phyloP scores from a whole-genome alignment of 2,888 invertebrate species.

The Athalia rosae region DNA sequence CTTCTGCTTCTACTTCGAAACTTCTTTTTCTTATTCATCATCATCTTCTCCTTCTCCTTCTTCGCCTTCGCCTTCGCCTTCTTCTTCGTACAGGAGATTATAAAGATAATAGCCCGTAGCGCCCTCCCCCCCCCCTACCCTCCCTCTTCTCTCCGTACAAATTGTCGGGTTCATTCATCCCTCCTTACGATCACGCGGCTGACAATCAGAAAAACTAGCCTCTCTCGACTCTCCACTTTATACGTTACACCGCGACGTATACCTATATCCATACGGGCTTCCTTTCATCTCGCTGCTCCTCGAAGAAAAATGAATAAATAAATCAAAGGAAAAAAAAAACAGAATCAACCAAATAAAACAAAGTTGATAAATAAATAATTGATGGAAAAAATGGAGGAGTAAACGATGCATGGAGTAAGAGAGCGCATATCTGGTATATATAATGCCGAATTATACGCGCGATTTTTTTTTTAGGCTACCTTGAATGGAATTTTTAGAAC shows the following conservation, averaged over 20 bases:
- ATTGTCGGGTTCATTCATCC: constrained; percentile 74
- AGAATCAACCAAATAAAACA: too few species aligned
- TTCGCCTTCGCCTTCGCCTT: constrained; percentile 53
- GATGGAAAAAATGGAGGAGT: too few species aligned
- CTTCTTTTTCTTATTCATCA: background rate
- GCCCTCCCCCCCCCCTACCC: constrained; percentile 20
- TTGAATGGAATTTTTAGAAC: too few species aligned
- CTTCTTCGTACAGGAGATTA: constrained; percentile 57
- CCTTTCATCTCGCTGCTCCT: background rate
- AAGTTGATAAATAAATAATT: too few species aligned
- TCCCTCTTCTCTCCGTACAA: constrained; percentile 69
- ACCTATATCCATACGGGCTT: background rate
- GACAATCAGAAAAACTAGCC: constrained; percentile 33
- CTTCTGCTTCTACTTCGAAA: background rate
- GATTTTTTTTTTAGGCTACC: too few species aligned
- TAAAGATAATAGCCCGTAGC: constrained; percentile 55
- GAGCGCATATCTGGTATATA: too few species aligned
- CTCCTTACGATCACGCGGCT: constrained; percentile 47
- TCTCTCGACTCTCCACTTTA: constrained; percentile 1
- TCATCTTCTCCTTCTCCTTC: background rate
- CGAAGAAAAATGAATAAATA: background rate
- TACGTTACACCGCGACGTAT: background rate
- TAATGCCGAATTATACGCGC: too few species aligned
- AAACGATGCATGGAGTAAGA: too few species aligned
- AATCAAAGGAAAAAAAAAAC: too few species aligned